These are phyloP conservation scores for Sinella curviseta DNA, from an alignment of 1,140 invertebrate genomes.

Conservation along the genomic window DNA sequence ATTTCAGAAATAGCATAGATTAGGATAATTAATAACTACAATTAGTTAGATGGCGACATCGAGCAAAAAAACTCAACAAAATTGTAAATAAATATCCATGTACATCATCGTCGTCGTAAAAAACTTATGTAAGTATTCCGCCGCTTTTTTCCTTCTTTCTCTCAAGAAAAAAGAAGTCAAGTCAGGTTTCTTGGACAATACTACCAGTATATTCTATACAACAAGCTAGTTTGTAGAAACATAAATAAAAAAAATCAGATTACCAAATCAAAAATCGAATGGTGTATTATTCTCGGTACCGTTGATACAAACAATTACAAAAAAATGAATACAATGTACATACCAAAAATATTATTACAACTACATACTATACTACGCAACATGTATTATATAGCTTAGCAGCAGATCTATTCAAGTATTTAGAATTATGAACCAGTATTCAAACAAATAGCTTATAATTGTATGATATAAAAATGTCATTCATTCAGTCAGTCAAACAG, in stretches of 20 bases:
- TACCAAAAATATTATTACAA: background rate
- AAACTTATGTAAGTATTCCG: background rate
- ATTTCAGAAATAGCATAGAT: too few relatives aligned
- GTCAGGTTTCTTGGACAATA: conserved; percentile 24
- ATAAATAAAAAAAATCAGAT: background rate
- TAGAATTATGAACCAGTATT: too few relatives aligned
- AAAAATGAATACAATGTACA: background rate
- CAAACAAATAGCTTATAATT: too few relatives aligned
- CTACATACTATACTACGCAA: too few relatives aligned
- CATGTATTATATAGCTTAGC: too few relatives aligned
- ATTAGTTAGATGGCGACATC: too few relatives aligned
- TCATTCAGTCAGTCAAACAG: too few relatives aligned
- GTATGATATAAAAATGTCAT: too few relatives aligned
- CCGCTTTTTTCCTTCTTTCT: background rate
- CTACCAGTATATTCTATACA: background rate
- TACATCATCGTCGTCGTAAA: background rate
- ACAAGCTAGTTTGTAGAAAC: background rate
- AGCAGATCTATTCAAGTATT: too few relatives aligned
- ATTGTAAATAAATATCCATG: too few relatives aligned
- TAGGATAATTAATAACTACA: too few relatives aligned
- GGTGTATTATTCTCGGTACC: background rate
- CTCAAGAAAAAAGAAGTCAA: background rate
- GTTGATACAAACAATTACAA: background rate
- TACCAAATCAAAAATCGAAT: background rate
- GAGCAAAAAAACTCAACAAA: too few relatives aligned